Evolutionary conservation across 2,113 vertebrate species (phyloP).

Genomic region (Bolborhynchus lineola): DNA sequence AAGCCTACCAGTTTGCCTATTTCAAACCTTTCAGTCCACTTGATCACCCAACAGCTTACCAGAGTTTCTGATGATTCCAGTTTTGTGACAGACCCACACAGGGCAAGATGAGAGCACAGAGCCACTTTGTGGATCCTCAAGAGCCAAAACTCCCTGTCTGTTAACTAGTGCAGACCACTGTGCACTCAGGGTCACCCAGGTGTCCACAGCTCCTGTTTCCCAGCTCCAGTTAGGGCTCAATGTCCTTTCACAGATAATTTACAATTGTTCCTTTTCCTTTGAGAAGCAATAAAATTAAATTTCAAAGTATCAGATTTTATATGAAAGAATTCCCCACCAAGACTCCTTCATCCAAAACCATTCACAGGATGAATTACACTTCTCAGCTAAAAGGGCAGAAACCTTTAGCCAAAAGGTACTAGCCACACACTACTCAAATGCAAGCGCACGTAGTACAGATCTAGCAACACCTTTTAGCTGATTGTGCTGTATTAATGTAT

Average conservation of each 20-base stretch:
- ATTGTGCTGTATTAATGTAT: neutral
- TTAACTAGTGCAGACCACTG: fast-evolving
- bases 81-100: neutral
- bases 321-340: neutral
- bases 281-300: neutral
- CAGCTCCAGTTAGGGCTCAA: neutral
- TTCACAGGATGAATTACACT: neutral
- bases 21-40: neutral
- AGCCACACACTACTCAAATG: neutral
- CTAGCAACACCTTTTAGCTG: neutral
- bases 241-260: neutral
- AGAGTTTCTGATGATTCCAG: neutral
- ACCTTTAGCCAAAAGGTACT: neutral
- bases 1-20: neutral
- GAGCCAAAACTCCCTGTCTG: neutral
- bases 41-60: neutral
- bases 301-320: neutral
- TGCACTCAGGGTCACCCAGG: neutral
- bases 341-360: neutral
- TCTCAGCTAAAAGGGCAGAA: neutral
- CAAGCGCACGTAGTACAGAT: neutral
- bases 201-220: neutral
- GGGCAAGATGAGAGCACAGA: neutral
- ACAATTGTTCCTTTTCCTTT: neutral
- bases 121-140: neutral